These are phyloP conservation scores for Dolichoris vasculosae DNA, from an alignment of 1,140 invertebrate genomes.

Conservation along the genomic window DNA sequence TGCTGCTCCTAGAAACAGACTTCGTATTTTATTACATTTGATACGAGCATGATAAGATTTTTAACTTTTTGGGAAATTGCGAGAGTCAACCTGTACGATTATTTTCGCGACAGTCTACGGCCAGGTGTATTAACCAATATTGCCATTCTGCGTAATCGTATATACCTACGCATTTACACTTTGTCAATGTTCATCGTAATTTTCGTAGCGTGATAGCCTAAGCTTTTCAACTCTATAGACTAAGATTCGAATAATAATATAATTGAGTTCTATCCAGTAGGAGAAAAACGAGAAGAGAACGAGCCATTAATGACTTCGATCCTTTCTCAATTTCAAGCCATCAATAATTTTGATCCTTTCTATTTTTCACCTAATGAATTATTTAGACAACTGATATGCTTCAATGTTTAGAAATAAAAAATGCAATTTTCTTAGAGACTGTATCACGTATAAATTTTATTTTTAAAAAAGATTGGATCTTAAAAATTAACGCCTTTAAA, in stretches of 20 bases:
- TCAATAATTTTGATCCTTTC: neutral
- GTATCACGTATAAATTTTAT: neutral
- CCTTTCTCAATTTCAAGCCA: slow-evolving; percentile 21
- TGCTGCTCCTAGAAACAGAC: neutral
- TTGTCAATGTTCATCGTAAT: neutral
- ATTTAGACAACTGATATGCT: neutral
- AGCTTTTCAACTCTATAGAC: neutral
- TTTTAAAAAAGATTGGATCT: neutral
- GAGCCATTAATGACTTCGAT: neutral
- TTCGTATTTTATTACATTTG: neutral
- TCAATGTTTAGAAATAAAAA: neutral
- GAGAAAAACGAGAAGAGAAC: neutral
- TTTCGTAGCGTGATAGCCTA: no score
- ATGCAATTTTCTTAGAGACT: neutral
- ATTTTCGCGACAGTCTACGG: neutral
- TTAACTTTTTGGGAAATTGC: neutral
- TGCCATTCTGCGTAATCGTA: neutral
- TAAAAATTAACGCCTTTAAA: neutral
- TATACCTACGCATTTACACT: no score
- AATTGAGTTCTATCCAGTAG: neutral
- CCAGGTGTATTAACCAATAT: neutral
- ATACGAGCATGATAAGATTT: neutral
- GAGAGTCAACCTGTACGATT: neutral
- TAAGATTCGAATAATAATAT: neutral
- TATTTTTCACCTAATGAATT: slow-evolving; percentile 2